Percentiles rank a stretch among this genome's conserved stretches.
phyloP scores from a whole-genome alignment of 2,888 invertebrate genomes.

The Danaus chrysippus region DNA sequence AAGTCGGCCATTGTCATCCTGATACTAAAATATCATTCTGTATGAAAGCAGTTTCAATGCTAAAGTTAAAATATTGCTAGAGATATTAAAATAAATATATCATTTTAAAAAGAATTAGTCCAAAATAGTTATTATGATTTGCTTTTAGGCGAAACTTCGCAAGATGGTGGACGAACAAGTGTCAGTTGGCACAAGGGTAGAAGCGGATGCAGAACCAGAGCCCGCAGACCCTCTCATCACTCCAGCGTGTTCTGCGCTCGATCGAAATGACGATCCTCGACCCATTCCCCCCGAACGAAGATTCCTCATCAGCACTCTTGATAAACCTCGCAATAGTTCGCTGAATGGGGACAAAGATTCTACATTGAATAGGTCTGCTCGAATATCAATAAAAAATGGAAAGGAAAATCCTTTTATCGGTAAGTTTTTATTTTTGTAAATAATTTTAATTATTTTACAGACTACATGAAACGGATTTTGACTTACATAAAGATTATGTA shows the following conservation, averaged over 20 bases:
- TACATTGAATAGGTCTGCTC: conserved; percentile 60
- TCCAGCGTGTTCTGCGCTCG: conserved; percentile 70
- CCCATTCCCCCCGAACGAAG: conserved; percentile 66
- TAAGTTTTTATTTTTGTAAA: conserved; percentile 27
- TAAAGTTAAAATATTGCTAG: background rate
- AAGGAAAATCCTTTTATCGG: conserved; percentile 74
- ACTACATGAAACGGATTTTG: background rate
- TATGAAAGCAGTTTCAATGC: background rate
- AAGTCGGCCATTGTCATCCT: conserved; percentile 12
- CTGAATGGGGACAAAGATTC: conserved; percentile 69
- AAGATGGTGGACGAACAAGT: conserved; percentile 95
- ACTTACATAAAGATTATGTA: background rate
- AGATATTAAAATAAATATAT: too few relatives aligned
- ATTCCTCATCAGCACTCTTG: conserved; percentile 67
- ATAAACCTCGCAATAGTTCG: conserved; percentile 68
- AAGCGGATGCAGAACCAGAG: conserved; percentile 70
- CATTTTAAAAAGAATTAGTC: background rate
- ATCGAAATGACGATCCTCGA: conserved; percentile 57
- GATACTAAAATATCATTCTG: conserved; percentile 13
- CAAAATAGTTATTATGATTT: conserved; percentile 9
- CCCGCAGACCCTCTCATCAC: conserved; percentile 76
- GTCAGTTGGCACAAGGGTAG: conserved; percentile 82
- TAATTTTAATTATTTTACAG: background rate
- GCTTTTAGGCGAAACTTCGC: conserved; percentile 83
- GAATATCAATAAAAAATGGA: conserved; percentile 69